Evolutionary conservation across 2,797 vertebrate species (phyloP).

Genomic region (Pseudochirops cupreus): DNA sequence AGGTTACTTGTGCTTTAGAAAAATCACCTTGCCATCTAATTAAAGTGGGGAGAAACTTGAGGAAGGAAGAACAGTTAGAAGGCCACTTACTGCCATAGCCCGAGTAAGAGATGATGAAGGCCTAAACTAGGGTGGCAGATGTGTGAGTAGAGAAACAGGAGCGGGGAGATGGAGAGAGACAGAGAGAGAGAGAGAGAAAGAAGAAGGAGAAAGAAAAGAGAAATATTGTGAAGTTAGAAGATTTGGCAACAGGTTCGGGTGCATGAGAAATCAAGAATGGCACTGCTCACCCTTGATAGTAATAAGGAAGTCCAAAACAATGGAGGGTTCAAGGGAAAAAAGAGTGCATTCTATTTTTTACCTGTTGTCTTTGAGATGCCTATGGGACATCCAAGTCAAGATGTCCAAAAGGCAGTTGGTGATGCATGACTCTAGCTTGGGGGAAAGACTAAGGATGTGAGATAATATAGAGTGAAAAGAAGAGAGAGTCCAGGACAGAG

Average conservation of each 20-base stretch:
- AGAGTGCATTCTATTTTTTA: not conserved
- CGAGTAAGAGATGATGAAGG: not conserved
- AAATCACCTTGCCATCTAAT: not conserved
- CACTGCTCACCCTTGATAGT: not conserved
- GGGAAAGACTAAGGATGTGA: not conserved
- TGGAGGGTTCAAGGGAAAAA: not conserved
- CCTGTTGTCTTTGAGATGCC: not conserved
- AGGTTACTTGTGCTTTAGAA: not conserved
- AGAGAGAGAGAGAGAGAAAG: accelerated
- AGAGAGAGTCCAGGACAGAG: not conserved
- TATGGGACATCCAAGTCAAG: not conserved
- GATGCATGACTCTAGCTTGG: not conserved
- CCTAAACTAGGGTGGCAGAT: not conserved
- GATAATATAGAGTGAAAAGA: not conserved
- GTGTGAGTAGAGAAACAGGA: not conserved
- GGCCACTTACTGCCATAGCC: not conserved
- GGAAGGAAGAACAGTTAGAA: not conserved
- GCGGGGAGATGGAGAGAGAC: no score
- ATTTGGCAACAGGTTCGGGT: not conserved
- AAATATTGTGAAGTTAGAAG: not conserved
- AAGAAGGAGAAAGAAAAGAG: not conserved
- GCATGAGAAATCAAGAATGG: not conserved
- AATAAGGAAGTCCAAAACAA: not conserved
- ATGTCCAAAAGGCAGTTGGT: not conserved
- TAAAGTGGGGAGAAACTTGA: not conserved